Base-by-base conservation (phyloP, 1,140 invertebrate genomes). In the Aphis gossypii region DNA sequence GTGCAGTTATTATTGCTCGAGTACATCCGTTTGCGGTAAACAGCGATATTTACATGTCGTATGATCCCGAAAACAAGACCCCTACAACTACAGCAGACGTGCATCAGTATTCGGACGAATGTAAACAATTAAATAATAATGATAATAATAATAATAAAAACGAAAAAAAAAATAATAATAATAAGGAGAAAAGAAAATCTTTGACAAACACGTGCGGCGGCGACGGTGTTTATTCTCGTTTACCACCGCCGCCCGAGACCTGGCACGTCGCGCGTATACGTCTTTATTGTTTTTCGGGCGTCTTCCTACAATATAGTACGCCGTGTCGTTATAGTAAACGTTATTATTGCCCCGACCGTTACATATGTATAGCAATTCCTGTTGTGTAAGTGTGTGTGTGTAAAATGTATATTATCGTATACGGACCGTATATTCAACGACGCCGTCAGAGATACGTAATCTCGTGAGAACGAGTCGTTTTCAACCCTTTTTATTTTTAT, bases 401-500 rank as follows among this genome's bases (percentile, higher is more conserved):
- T 68, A n/a, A 30, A 68, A 68, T 68, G 60, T 76, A 76, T 76
- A 76, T n/a, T n/a, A 76, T 20, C 30, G n/a, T 84, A 44, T 44
- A 44, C 38, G 21, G 41, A 30, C 25, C 1, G 25, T 86, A 86
- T 86, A 46, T 46, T 41, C 84, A 23, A 46, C 41, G 41, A 30
- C 84, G 86, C 46, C 46, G 44, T 48, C 86, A 35, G 6, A 88
- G 86, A 51, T 88, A 88, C n/a, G 86, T 88, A 35, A 88, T 88
- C 86, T 88, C 86, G 86, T 88, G 86, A 51, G 86, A 88, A 88
- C 44, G 6, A 14, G n/a, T 51, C 46, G 46, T 88, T 51, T 88
- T 88, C 86, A 88, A 88, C 86, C 86, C 86, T 88, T 48, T 88
- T 88, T 46, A 30, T 86, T 86, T 86, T 86, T 30, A 44, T 46